Percentiles rank a stretch among this genome's conserved stretches.
Evolutionary conservation across 2,797 vertebrate genomes (phyloP).

Genomic region (Brachyrhaphis roseni): DNA sequence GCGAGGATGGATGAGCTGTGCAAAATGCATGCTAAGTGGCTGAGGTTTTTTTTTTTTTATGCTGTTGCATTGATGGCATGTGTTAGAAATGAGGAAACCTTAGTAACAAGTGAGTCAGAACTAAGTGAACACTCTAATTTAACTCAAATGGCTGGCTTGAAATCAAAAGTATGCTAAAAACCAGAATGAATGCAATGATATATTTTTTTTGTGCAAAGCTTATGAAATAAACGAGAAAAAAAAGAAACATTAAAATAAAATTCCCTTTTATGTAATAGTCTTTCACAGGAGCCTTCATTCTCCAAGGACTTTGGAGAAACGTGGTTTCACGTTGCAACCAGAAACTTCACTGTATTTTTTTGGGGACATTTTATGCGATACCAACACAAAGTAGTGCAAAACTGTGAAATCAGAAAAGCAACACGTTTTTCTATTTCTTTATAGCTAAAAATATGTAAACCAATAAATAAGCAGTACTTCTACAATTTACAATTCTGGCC

Average conservation of each 20-base stretch:
- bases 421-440: neutral
- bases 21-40: neutral
- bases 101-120: neutral
- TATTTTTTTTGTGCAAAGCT: neutral
- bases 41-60: neutral
- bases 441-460: neutral
- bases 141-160: neutral
- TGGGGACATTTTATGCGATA: neutral
- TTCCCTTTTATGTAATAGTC: neutral
- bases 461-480: no score
- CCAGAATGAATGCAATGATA: neutral
- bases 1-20: constrained; percentile 4
- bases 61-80: neutral
- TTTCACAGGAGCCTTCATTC: neutral
- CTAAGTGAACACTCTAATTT: neutral
- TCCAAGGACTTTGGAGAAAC: neutral
- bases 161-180: neutral
- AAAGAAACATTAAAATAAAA: neutral
- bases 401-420: neutral
- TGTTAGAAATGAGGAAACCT: neutral
- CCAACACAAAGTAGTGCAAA: neutral
- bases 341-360: neutral
- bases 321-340: neutral
- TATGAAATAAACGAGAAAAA: neutral
- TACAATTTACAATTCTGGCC: no score